phyloP scores from a whole-genome alignment of 2,113 vertebrate genomes.

The Gyps fulvus region DNA sequence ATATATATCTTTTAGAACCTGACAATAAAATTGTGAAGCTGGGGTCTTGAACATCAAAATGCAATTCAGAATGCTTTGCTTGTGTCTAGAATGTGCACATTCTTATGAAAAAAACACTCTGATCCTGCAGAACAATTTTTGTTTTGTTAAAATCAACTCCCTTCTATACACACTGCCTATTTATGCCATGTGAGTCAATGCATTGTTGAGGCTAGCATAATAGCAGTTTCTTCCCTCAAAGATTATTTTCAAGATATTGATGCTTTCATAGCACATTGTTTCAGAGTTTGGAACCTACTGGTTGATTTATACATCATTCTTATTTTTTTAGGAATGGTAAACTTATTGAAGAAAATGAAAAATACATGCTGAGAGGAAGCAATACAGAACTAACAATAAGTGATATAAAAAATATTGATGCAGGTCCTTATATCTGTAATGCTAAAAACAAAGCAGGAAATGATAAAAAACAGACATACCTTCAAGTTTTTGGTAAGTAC shows the following conservation, averaged over 20 bases:
- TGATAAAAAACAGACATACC: constrained; percentile 86
- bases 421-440: constrained; percentile 85
- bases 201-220: background rate
- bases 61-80: background rate
- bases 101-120: background rate
- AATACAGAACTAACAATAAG: constrained; percentile 86
- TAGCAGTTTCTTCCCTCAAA: background rate
- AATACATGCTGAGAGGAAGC: constrained; percentile 81
- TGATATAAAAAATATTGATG: constrained; percentile 86
- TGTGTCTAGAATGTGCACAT: background rate
- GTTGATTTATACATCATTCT: background rate
- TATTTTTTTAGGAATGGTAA: constrained; percentile 79
- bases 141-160: background rate
- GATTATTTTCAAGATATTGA: background rate
- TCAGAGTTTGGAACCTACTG: background rate
- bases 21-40: background rate
- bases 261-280: background rate
- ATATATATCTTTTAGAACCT: background rate
- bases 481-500: constrained; percentile 96
- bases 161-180: background rate
- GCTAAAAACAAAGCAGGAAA: constrained; percentile 93
- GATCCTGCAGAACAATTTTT: background rate
- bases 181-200: background rate
- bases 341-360: constrained; percentile 86
- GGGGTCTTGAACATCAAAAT: background rate